Percentiles rank a stretch among this genome's conserved stretches.
phyloP scores from a whole-genome alignment of 2,797 vertebrate genomes.

The Phoebastria nigripes region DNA sequence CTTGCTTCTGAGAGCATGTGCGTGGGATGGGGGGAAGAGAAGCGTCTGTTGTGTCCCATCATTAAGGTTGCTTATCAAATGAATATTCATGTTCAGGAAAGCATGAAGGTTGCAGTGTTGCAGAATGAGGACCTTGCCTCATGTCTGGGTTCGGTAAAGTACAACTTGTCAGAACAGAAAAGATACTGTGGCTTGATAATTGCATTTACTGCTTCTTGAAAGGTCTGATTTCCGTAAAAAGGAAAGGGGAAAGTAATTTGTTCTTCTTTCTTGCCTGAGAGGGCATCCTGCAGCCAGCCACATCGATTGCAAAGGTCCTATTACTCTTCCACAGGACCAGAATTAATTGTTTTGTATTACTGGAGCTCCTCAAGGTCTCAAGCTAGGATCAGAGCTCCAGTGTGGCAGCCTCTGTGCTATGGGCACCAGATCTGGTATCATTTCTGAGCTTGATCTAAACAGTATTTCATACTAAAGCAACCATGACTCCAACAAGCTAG shows the following conservation, averaged over 20 bases:
- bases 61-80: background rate
- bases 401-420: background rate
- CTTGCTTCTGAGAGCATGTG: background rate
- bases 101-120: background rate
- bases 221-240: background rate
- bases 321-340: background rate
- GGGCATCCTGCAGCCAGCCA: background rate
- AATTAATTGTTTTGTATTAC: background rate
- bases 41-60: background rate
- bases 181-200: background rate
- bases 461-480: background rate
- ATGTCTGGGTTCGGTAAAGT: background rate
- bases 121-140: background rate
- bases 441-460: background rate
- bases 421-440: background rate
- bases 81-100: background rate
- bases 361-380: background rate
- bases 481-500: too few relatives aligned
- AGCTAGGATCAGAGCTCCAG: background rate
- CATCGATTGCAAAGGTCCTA: background rate
- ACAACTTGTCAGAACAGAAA: background rate
- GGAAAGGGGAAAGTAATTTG: background rate
- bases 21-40: background rate
- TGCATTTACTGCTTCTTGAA: background rate
- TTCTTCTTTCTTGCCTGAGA: background rate